Conservation (phyloP, 2,797 vertebrate species). For the Chaetophractus vellerosus region DNA sequence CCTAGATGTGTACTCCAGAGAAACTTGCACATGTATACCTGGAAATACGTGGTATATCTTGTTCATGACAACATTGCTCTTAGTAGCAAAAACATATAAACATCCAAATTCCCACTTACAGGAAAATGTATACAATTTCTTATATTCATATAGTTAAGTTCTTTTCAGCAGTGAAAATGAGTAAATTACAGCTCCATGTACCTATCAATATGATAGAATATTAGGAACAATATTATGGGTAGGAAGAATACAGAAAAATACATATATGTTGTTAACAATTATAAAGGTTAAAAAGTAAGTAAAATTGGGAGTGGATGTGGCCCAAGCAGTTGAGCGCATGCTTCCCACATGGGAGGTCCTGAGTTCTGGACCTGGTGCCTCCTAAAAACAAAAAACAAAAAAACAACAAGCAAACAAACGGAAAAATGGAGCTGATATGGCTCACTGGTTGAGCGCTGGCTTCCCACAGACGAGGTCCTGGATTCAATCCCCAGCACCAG, state of each 20-base stretch:
- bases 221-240: constrained; percentile 30
- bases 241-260: neutral
- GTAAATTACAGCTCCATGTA: neutral
- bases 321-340: too few relatives aligned
- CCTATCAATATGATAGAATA: neutral
- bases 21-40: neutral
- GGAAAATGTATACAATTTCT: constrained; percentile 41
- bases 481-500: too few relatives aligned
- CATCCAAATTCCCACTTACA: neutral
- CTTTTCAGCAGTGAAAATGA: constrained; percentile 53
- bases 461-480: too few relatives aligned
- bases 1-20: neutral
- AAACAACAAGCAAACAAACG: too few relatives aligned
- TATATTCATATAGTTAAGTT: neutral
- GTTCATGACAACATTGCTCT: constrained; percentile 10
- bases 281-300: constrained; percentile 48
- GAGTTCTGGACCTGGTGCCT: too few relatives aligned
- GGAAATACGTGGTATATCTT: neutral
- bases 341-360: too few relatives aligned
- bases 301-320: neutral
- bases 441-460: too few relatives aligned
- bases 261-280: neutral
- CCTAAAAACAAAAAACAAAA: too few relatives aligned
- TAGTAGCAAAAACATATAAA: constrained; percentile 21
- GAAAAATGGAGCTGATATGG: too few relatives aligned